A percentile compares a stretch with the other conserved stretches of the same genome.
phyloP scores from a whole-genome alignment of 92 coral and sea anemone genomes.

The Zoanthus gigantus region DNA sequence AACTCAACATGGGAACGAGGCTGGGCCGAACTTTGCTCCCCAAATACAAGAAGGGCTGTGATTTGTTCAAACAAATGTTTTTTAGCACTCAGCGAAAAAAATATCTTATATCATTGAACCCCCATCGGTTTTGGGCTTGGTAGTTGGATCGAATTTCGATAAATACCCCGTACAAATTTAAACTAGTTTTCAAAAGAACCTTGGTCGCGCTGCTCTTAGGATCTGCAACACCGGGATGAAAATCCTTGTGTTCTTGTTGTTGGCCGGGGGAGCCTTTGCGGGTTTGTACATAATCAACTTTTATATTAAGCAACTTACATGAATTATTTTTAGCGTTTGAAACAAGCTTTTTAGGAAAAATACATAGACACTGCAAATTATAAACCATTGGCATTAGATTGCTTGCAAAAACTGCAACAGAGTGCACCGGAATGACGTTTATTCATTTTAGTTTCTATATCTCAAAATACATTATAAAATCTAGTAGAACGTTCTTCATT shows the following conservation, averaged over 20 bases:
- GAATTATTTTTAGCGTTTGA: background rate
- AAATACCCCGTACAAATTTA: background rate
- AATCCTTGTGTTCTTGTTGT: conserved; percentile 80
- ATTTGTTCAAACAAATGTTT: background rate
- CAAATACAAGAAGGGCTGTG: background rate
- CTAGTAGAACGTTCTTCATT: background rate
- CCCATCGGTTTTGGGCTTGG: conserved; percentile 41
- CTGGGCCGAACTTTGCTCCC: conserved; percentile 35
- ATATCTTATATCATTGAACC: conserved; percentile 13
- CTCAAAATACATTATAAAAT: too few species aligned
- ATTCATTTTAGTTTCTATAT: background rate
- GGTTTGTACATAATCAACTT: conserved; percentile 69
- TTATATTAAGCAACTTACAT: background rate
- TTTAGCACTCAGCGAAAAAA: background rate
- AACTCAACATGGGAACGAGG: too few species aligned
- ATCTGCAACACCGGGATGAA: conserved; percentile 63
- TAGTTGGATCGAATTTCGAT: conserved; percentile 25
- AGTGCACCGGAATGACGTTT: background rate
- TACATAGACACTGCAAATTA: background rate
- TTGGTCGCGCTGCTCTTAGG: conserved; percentile 27
- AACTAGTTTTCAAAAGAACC: background rate
- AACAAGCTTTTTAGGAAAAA: background rate
- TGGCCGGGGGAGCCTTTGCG: conserved; percentile 97
- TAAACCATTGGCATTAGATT: too few species aligned
- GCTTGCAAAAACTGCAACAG: background rate